Base-by-base conservation (phyloP, 2,888 invertebrate genomes). In the Drepanosiphum platanoidis region DNA sequence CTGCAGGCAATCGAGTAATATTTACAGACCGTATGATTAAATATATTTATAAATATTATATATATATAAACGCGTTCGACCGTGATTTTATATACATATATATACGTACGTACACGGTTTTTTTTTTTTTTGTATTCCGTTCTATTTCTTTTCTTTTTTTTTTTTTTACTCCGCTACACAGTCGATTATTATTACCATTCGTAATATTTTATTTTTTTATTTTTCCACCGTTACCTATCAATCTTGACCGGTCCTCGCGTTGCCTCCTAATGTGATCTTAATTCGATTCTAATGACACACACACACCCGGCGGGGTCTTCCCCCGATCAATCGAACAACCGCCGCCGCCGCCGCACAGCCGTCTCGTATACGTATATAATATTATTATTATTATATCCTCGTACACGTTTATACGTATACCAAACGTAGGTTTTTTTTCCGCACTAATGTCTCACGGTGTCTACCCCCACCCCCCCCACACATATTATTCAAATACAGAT, bases 201-300 rank as follows among this genome's bases (percentile, higher is more conserved):
- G 42, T 75, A 75, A 68, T 84, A 84, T 82, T 30, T 68, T 34
- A 11, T 30, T 27, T 71, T 61, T 32, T 64, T 34, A 46, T 64
- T 42, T 71, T 27, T 75, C 66, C 74, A n/a, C 83, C 75, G 83
- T 84, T 84, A 84, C 83, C 83, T 84, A 84, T 84, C 83, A 84
- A 84, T 84, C 83, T 84, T 84, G 83, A 84, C 83, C 83, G 83
- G 83, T 75, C 75, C 75, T 84, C 66, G 83, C 83, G 52, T 84
- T 27, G 83, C 83, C 46, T 84, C 83, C 83, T 84, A 84, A 84
- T 84, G 83, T 84, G 83, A 84, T 84, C 83, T 84, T 84, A 84
- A 84, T 84, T 84, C 75, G 83, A 84, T 84, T 84, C 83, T 84
- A 84, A 84, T 84, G 83, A 84, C 83, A 84, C 75, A 84, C 83